Percentiles rank a stretch among this genome's conserved stretches.
Conservation (phyloP, 2,113 vertebrate genomes). For the Tupaia tana region DNA sequence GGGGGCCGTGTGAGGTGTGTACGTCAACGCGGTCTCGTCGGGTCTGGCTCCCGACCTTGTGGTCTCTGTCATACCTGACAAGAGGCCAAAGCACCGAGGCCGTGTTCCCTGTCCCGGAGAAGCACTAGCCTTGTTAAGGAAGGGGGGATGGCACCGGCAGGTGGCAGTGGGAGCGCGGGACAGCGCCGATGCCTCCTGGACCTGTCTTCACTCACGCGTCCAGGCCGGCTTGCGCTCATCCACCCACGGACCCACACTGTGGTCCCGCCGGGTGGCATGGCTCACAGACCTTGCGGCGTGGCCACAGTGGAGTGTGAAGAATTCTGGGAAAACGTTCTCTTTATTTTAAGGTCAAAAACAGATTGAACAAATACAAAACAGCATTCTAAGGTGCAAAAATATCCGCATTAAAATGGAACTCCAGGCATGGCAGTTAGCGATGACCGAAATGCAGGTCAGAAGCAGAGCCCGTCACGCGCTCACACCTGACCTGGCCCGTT, state of each 20-base stretch:
- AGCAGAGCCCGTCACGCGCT: not conserved
- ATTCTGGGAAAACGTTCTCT: not conserved
- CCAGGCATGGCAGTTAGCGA: slow-evolving; percentile 81
- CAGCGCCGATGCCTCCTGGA: too few species aligned
- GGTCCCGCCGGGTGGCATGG: too few species aligned
- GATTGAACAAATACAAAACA: not conserved
- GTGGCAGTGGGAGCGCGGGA: too few species aligned
- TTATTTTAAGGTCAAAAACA: not conserved
- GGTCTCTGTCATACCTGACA: not conserved
- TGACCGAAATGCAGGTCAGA: not conserved
- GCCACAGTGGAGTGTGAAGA: not conserved
- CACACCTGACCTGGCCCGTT: too few species aligned
- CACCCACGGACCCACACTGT: too few species aligned
- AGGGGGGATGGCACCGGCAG: not conserved
- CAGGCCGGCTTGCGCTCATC: too few species aligned
- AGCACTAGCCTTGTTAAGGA: not conserved
- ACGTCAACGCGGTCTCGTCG: not conserved
- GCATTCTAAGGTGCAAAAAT: not conserved
- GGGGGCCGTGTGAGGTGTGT: not conserved
- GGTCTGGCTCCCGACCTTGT: not conserved
- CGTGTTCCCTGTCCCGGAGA: not conserved
- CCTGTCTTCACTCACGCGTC: too few species aligned
- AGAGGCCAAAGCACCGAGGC: not conserved
- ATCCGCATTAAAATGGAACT: slow-evolving; percentile 19
- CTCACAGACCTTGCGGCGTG: too few species aligned